Evolutionary conservation across 2,888 invertebrate species (phyloP), one percentile per base, ranked within the genome.

Genomic region (Physocephala rufipes): DNA sequence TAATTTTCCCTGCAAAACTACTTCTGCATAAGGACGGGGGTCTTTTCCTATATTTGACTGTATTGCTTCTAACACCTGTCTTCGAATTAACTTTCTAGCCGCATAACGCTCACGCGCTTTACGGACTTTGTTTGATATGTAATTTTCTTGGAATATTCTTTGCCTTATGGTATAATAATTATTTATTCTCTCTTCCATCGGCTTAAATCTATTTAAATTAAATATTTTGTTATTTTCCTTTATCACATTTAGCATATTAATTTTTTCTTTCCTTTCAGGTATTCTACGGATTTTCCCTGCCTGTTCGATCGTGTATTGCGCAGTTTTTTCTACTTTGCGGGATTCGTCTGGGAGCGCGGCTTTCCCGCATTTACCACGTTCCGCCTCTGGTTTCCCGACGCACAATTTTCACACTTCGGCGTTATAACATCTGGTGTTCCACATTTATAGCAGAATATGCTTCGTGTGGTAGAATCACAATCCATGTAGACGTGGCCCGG

Each of bases 341-440:
- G 36, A 36, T 9, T 36, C 5, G 36, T 36, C 21, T 30, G 30
- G 15, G 28, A 55, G 2, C 30, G 28, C 16, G 61, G 36, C 19
- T 7, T 1, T 1, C 71, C 69, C 58, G 66, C 63, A 59, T 49
- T 64, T 19, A 21, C 45, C 24, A 66, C 53, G 47, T 53, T 71
- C 58, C 49, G 59, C 4, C 43, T 28, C 26, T 2, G 12, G 61
- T 62, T 75, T 73, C 45, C 36, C 47, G 49, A 21, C 12, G n/a
- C 51, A 15, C 70, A 64, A 62, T 28, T 61, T 3, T 3, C n/a
- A 30, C 61, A 61, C 2, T 61, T 61, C 15, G 61, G 61, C 12
- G 61, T 61, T 1, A 61, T 30, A 2, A 61, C 30, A 26, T 61
- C 15, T 45, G 45, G 0, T 47, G 45, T 1, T 2, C 19, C 2